A percentile compares a stretch with the other conserved stretches of the same genome.
Conservation (phyloP, 2,113 vertebrate species). For the Tricholaema leucomelas region DNA sequence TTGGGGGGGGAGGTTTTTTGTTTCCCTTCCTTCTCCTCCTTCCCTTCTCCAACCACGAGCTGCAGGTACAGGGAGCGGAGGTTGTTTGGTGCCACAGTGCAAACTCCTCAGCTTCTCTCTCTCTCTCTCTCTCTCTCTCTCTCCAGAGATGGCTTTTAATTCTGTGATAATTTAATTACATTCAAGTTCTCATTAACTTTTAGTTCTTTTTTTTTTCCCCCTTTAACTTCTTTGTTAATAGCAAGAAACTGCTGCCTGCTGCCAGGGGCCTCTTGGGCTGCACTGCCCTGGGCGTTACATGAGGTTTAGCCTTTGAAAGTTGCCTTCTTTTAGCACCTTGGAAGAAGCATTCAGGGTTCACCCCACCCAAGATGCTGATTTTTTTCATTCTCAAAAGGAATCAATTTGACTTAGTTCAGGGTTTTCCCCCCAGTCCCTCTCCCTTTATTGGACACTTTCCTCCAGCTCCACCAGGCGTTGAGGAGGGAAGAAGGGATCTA, state of each 20-base stretch:
- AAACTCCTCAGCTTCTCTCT: constrained; percentile 72
- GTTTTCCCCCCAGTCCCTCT: neutral
- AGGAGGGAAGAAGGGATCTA: neutral
- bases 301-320: constrained; percentile 43
- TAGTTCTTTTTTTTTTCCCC: too few relatives aligned
- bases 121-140: constrained; percentile 73
- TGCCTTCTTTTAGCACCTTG: neutral
- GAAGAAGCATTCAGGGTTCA: neutral
- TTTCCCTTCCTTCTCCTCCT: too few relatives aligned
- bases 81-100: constrained; percentile 66
- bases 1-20: neutral
- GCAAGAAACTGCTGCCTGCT: constrained; percentile 77
- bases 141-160: constrained; percentile 72
- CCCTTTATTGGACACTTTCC: neutral
- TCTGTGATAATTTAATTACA: constrained; percentile 72
- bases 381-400: neutral
- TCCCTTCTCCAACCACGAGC: neutral
- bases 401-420: neutral
- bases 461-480: neutral
- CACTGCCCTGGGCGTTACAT: constrained; percentile 66
- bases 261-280: constrained; percentile 40
- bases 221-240: constrained; percentile 72
- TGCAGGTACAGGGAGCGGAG: constrained; percentile 61
- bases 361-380: neutral
- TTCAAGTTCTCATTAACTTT: constrained; percentile 63